Base-by-base conservation (phyloP, 2,888 invertebrate genomes). In the Diaperis boleti region DNA sequence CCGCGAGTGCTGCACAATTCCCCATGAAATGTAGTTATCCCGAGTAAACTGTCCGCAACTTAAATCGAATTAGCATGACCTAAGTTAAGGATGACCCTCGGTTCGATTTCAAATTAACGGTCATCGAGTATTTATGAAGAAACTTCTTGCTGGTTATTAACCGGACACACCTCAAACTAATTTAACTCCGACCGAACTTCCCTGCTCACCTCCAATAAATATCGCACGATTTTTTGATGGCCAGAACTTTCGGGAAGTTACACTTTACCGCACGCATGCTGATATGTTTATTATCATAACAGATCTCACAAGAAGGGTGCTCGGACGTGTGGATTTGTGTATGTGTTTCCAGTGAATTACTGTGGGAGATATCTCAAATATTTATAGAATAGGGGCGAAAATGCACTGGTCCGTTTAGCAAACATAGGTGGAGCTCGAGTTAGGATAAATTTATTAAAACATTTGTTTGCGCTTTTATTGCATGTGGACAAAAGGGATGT, bases 1-100 rank as follows among this genome's bases (percentile, higher is more conserved):
- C 41, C 41, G 17, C 3, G 14, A 22, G 5, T 10, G 15, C 8
- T 41, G 41, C 55, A 39, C 55, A 55, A 64, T 49, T 59, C 54
- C 47, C 33, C 52, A 37, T 50, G 14, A 50, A 56, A 61, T 52
- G 60, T 60, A 47, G 57, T 64, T 57, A 57, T 54, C 52, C 61
- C 49, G 57, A 54, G 41, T 39, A 57, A 57, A 54, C 56, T 41
- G 35, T 42, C 64, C 64, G 44, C 56, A 61, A 57, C 61, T 57
- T 57, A 50, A 54, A 64, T 20, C 57, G 39, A 64, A 64, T 64
- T 64, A 57, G 54, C 61, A 37, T 61, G 57, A 64, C 57, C 61
- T 64, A 37, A 47, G 31, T 56, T 33, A 63, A 60, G n/a, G 55
- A 33, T 26, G 17, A 11, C n/a, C 15, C 44, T 45, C 31, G 15